Base-by-base conservation (phyloP, 1,140 invertebrate genomes). In the Bicyclus anynana region DNA sequence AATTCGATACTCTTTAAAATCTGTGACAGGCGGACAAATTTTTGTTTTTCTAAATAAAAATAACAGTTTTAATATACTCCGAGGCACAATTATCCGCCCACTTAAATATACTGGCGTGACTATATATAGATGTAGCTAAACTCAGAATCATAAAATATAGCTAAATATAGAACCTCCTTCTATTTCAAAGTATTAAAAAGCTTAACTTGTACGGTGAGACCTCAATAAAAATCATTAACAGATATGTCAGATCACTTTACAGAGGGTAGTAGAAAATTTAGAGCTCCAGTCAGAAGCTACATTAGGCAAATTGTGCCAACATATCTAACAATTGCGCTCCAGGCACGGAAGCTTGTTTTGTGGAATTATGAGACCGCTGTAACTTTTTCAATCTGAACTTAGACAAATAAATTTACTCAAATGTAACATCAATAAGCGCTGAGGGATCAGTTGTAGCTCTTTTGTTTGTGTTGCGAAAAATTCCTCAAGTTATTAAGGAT, bases 341-440 rank as follows among this genome's bases (percentile, higher is more conserved):
- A 61, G 69, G 69, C 58, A 71, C 65, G 54, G 63, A 63, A 63
- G 65, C 72, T 65, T 69, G 72, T 75, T 80, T 77, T 72, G 70
- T 68, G 63, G 67, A 82, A 83, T 79, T 82, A 82, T 77, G 79
- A 74, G 73, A 77, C 72, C 76, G 70, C 72, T 59, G 63, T 74
- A 86, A 86, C 83, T 86, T 86, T 86, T 86, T 84, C 79, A 86
- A 86, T 86, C 77, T 73, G 59, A 86, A 86, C 80, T 86, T 84
- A 68, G 67, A 77, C 80, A 86, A 86, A 84, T 85, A 80, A 83
- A 82, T 85, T 81, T 84, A 82, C 72, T 76, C 69, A 58, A 70
- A 84, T 65, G 74, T 75, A 79, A 77, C 65, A 81, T 81, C 80
- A 82, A 82, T 81, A 80, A 76, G 54, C 59, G 44, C 55, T 52